Percentiles rank a stretch among this genome's conserved stretches.
Conservation (phyloP, 1,140 invertebrate genomes). For the Drosophila simulans region DNA sequence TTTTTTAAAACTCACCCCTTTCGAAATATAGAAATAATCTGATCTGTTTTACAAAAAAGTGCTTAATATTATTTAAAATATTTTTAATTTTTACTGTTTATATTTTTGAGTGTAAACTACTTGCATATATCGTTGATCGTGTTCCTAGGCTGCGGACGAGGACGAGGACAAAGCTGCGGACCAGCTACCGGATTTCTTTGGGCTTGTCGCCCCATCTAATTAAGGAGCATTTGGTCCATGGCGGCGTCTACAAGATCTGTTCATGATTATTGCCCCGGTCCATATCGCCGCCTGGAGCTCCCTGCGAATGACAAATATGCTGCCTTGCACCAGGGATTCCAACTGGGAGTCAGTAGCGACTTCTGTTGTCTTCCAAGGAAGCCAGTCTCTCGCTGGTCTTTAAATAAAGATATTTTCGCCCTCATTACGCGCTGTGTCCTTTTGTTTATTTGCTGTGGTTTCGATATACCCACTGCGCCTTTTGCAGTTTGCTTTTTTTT, state of each 20-base stretch:
- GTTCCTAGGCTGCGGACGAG: slow-evolving; percentile 17
- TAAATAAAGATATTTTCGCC: slow-evolving; percentile 83
- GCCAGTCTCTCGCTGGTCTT: slow-evolving; percentile 42
- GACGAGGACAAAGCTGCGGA: background rate
- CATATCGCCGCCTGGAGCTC: slow-evolving; percentile 59
- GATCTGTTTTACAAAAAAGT: too few species aligned
- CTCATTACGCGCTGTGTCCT: slow-evolving; percentile 79
- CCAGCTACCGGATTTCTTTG: slow-evolving; percentile 22
- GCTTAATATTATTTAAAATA: too few species aligned
- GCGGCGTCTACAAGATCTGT: slow-evolving; percentile 72
- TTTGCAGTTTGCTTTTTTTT: slow-evolving; percentile 20
- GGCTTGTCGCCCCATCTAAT: slow-evolving; percentile 81
- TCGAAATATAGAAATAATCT: too few species aligned
- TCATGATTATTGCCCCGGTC: slow-evolving; percentile 74
- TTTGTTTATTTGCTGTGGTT: slow-evolving; percentile 67
- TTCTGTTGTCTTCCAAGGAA: slow-evolving; percentile 64
- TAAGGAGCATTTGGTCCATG: slow-evolving; percentile 71
- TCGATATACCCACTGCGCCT: slow-evolving; percentile 5
- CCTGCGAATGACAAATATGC: slow-evolving; percentile 81
- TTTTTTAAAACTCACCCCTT: too few species aligned
- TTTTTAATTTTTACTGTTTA: background rate
- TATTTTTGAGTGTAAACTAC: slow-evolving; percentile 3
- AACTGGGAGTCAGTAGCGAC: slow-evolving; percentile 6
- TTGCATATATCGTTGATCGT: slow-evolving; percentile 44
- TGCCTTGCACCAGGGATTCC: slow-evolving; percentile 33